Percentiles rank a stretch among this genome's conserved stretches.
phyloP scores from a whole-genome alignment of 2,113 vertebrate genomes.

The Apteryx owenii region DNA sequence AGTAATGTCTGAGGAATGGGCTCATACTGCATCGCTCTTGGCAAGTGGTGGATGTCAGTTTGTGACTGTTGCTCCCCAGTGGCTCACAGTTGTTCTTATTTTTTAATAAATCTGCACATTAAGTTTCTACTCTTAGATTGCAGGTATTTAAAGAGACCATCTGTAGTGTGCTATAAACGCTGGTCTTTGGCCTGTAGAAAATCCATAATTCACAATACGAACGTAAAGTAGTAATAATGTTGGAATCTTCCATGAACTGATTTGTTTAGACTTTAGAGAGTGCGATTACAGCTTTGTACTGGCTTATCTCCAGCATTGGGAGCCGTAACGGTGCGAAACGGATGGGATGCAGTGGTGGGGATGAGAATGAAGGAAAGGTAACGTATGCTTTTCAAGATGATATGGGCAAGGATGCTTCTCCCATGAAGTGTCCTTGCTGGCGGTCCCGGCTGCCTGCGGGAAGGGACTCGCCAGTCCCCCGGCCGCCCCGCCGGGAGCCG shows the following conservation, averaged over 20 bases:
- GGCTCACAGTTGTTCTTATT: background rate
- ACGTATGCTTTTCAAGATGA: background rate
- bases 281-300: background rate
- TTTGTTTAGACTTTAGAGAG: background rate
- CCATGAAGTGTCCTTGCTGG: background rate
- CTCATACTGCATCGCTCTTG: background rate
- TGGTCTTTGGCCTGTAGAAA: background rate
- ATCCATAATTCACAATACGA: background rate
- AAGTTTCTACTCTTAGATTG: background rate
- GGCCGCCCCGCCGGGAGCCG: too few species aligned
- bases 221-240: background rate
- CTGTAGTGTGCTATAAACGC: background rate
- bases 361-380: background rate
- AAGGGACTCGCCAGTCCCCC: background rate
- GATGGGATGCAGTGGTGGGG: background rate
- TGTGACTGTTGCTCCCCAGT: background rate
- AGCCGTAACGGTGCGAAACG: rapidly evolving
- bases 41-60: background rate
- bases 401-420: background rate
- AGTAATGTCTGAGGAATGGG: background rate
- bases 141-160: background rate
- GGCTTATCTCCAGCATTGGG: background rate
- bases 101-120: background rate
- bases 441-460: background rate
- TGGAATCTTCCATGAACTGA: background rate